phyloP scores from a whole-genome alignment of 2,888 invertebrate genomes.

The Callosobruchus maculatus region DNA sequence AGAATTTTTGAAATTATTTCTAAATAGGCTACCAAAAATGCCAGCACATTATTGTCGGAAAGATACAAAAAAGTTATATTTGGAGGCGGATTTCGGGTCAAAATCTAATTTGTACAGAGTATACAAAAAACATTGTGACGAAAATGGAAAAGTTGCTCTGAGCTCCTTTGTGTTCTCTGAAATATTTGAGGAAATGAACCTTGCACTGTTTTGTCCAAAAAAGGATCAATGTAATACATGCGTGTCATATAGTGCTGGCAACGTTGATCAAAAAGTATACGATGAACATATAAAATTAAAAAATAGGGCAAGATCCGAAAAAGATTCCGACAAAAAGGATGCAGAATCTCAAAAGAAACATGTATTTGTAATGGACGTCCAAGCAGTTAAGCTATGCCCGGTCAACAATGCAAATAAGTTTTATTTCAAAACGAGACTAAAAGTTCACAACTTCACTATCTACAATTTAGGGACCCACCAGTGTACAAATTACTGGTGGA shows the following conservation, averaged over 20 bases:
- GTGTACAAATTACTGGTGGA: too few species aligned
- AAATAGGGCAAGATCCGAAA: background rate
- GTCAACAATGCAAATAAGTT: constrained; percentile 6
- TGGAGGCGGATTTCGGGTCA: too few species aligned
- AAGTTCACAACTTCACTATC: constrained; percentile 9
- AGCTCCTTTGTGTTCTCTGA: constrained; percentile 8
- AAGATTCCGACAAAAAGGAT: constrained; percentile 1
- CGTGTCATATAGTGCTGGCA: constrained; percentile 12
- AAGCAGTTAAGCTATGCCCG: constrained; percentile 15
- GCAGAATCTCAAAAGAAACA: background rate
- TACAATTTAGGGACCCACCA: too few species aligned
- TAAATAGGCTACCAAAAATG: too few species aligned
- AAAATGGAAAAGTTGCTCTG: constrained; percentile 6
- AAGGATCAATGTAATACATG: constrained; percentile 14
- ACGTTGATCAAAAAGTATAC: constrained; percentile 8
- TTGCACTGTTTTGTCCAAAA: constrained; percentile 11
- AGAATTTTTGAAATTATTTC: too few species aligned
- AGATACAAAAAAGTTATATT: too few species aligned
- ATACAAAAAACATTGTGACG: constrained; percentile 5
- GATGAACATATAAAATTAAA: background rate
- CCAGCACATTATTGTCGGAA: too few species aligned
- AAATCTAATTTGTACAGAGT: constrained; percentile 10
- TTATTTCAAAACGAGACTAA: constrained; percentile 16
- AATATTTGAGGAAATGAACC: constrained; percentile 10
- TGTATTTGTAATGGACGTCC: constrained; percentile 14